phyloP scores from a whole-genome alignment of 23 tunicate genomes.

The Styela plicata region DNA sequence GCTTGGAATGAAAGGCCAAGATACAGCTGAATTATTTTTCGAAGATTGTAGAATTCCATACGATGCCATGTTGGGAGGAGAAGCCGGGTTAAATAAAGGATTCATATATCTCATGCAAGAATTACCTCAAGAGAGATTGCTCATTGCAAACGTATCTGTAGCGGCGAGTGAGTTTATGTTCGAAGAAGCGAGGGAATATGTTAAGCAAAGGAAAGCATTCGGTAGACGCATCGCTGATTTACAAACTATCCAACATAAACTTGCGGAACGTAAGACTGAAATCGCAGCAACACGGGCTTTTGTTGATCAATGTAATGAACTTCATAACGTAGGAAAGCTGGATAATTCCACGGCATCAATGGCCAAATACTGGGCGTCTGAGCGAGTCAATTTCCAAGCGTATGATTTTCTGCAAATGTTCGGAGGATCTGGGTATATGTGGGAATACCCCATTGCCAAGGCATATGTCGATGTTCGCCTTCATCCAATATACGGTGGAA shows the following conservation, averaged over 20 bases:
- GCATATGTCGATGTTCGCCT: constrained; percentile 97
- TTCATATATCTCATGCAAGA: constrained; percentile 94
- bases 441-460: constrained; percentile 94
- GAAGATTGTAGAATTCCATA: constrained; percentile 89
- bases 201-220: constrained; percentile 96
- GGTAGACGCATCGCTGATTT: constrained; percentile 85
- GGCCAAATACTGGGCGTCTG: constrained; percentile 95
- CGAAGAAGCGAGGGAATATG: constrained; percentile 94
- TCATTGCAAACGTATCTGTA: constrained; percentile 77
- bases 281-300: constrained; percentile 78
- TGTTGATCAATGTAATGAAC: constrained; percentile 75
- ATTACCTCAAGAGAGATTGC: constrained; percentile 92
- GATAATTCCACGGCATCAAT: constrained; percentile 94
- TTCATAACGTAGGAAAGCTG: constrained; percentile 67
- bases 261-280: constrained; percentile 97
- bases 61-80: constrained; percentile 88
- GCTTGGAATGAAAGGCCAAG: constrained; percentile 94
- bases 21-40: constrained; percentile 95
- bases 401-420: constrained; percentile 73
- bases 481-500: constrained; percentile 95
- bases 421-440: constrained; percentile 99
- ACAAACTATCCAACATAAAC: constrained; percentile 91
- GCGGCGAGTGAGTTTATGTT: constrained; percentile 93
- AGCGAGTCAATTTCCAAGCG: constrained; percentile 28
- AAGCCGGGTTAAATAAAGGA: constrained; percentile 84